Base-by-base conservation (phyloP, 2,888 invertebrate genomes). In the Pilophorus perplexus region DNA sequence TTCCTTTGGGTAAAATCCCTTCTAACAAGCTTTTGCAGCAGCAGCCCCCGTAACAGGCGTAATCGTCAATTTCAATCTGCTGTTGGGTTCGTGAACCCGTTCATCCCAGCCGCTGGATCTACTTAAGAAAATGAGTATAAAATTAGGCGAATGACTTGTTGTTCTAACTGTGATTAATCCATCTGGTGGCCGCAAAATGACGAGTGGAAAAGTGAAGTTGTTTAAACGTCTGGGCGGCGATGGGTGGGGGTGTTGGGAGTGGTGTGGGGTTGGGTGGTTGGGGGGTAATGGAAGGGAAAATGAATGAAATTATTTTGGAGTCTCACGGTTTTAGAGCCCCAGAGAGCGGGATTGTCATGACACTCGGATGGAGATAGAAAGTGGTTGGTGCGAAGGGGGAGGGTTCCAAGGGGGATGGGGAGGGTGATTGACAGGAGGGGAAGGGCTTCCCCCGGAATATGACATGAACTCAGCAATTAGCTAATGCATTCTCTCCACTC, bases 401-500 rank as follows among this genome's bases (percentile, higher is more conserved):
- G 3, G 38, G 33, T 8, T 2, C n/a, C n/a, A 37, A 48, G 67
- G 22, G 48, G n/a, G 40, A n/a, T 16, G 28, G 50, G 42, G 38
- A 40, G 59, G 25, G 50, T 57, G 59, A 67, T 57, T 57, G 60
- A 60, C 48, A 50, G 48, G 67, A 25, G 59, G 37, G 28, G 48
- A 23, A 33, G 25, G 42, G 57, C 22, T n/a, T n/a, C n/a, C n/a
- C 20, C 6, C 23, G 55, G 66, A 57, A 55, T 66, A 66, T 66
- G 66, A 52, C 66, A 66, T 66, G 55, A 66, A 57, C 66, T 44
- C 46, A 52, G 55, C 66, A 66, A 66, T 66, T 66, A 66, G 66
- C 66, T 66, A 66, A 66, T 66, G 66, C 66, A 57, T 64, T 52
- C 64, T 52, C 38, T 33, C 52, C 50, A 14, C 55, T 6, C 50